phyloP scores from a whole-genome alignment of 2,797 vertebrate species.

The Enteromius thamalakanensis region DNA sequence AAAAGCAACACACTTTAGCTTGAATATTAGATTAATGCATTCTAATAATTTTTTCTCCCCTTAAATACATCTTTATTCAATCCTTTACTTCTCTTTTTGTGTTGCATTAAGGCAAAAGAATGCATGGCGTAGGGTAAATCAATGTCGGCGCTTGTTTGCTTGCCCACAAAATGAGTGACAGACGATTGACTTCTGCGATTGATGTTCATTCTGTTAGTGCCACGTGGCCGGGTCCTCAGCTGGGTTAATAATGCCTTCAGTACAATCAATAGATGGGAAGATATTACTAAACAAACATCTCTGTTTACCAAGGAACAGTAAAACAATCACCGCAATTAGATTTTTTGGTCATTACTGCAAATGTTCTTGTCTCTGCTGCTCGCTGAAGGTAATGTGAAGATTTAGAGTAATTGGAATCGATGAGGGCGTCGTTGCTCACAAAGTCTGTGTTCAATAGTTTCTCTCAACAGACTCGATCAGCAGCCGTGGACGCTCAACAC shows the following conservation, averaged over 20 bases:
- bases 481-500: slow-evolving; percentile 43
- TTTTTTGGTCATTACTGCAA: slow-evolving; percentile 58
- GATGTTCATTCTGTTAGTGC: slow-evolving; percentile 67
- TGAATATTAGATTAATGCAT: background rate
- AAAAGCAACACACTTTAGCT: background rate
- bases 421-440: slow-evolving; percentile 48
- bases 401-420: slow-evolving; percentile 61
- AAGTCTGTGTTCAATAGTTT: slow-evolving; percentile 46
- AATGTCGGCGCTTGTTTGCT: background rate
- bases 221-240: slow-evolving; percentile 61
- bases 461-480: slow-evolving; percentile 53
- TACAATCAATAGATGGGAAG: slow-evolving; percentile 66
- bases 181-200: slow-evolving; percentile 63
- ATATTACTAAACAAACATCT: slow-evolving; percentile 66
- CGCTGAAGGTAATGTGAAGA: slow-evolving; percentile 49
- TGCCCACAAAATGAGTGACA: slow-evolving; percentile 56
- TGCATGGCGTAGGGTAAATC: background rate
- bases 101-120: background rate
- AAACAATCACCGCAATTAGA: slow-evolving; percentile 59
- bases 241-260: slow-evolving; percentile 69
- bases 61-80: too few species aligned
- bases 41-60: background rate
- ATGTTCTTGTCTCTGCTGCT: slow-evolving; percentile 51
- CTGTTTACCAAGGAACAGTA: slow-evolving; percentile 60
- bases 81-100: background rate